Evolutionary conservation across 1,140 invertebrate genomes (phyloP), one percentile per base, ranked within the genome.

Genomic region (Heliconius hermathena): DNA sequence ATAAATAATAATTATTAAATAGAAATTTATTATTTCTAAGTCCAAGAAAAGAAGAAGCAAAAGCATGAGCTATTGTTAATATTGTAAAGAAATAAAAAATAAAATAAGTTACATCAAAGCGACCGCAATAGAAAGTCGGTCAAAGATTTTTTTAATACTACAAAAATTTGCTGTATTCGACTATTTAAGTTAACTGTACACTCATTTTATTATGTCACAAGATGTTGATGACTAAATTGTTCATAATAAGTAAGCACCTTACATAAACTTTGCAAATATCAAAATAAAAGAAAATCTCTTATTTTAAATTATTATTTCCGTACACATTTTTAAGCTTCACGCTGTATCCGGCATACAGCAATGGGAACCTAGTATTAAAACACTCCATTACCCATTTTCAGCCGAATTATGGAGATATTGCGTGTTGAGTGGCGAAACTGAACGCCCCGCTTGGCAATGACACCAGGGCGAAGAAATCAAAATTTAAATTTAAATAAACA

Each of bases 21-120:
- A 46, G 41, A 46, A 16, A 46, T 16, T 16, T 46, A 6, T 54
- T 6, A 54, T 57, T 57, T n/a, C 54, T 11, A 9, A 22, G 22
- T 20, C 20, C 18, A n/a, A n/a, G 22, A 66, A 22, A 66, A n/a
- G 20, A 11, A 4, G 22, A 29, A 66, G 60, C 22, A 66, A 66
- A 66, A 26, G 20, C 57, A 66, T 26, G 26, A 13, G 22, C 54
- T 66, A 66, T 66, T 22, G 54, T 57, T 22, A 20, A n/a, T 57
- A 76, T 76, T 76, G 3, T 41, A 46, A 60, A 76, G 36, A 75
- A 49, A 76, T 75, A 75, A 75, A 75, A 75, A 41, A 76, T 22
- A 76, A 75, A 76, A 70, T 76, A 76, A 46, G 74, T 76, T 76
- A 76, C 74, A 76, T 76, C 57, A 76, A 76, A 76, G 33, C 74